Evolutionary conservation across 2,888 invertebrate genomes (phyloP).

Genomic region (Drosophila neutralis): DNA sequence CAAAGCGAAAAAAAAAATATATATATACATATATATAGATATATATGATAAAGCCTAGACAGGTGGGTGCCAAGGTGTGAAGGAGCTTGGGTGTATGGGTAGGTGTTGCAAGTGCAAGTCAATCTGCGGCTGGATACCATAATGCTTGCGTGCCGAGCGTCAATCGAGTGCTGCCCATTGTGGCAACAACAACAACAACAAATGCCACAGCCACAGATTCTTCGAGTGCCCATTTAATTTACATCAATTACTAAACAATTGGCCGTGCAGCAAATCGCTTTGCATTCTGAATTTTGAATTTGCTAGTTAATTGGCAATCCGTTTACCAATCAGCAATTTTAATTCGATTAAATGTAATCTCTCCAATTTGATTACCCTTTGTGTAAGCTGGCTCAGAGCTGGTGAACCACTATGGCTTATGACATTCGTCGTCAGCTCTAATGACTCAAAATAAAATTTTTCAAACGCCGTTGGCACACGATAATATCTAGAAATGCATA

Average conservation of each 20-base stretch:
- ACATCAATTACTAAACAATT: slow-evolving; percentile 66
- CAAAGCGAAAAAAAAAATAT: slow-evolving; percentile 12
- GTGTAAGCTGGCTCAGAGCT: neutral
- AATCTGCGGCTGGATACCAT: slow-evolving; percentile 27
- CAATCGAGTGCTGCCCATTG: slow-evolving; percentile 25
- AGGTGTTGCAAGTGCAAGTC: slow-evolving; percentile 33
- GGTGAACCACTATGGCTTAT: neutral
- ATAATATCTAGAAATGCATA: neutral
- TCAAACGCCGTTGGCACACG: neutral
- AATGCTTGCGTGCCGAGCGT: slow-evolving; percentile 42
- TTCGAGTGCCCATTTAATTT: slow-evolving; percentile 56
- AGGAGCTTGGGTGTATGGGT: neutral
- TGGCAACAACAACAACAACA: slow-evolving; percentile 33
- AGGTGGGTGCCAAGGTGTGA: neutral
- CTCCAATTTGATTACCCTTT: slow-evolving; percentile 24
- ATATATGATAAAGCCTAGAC: neutral
- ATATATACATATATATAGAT: neutral
- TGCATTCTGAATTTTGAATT: slow-evolving; percentile 7
- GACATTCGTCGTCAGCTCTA: neutral
- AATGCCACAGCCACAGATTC: slow-evolving; percentile 20
- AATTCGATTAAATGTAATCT: slow-evolving; percentile 26
- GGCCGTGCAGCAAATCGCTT: slow-evolving; percentile 39
- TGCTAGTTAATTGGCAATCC: slow-evolving; percentile 24
- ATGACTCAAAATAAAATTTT: neutral
- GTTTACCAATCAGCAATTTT: slow-evolving; percentile 4